These are phyloP conservation scores for Trisateles emortualis DNA, from an alignment of 2,888 invertebrate species.

Conservation along the genomic window DNA sequence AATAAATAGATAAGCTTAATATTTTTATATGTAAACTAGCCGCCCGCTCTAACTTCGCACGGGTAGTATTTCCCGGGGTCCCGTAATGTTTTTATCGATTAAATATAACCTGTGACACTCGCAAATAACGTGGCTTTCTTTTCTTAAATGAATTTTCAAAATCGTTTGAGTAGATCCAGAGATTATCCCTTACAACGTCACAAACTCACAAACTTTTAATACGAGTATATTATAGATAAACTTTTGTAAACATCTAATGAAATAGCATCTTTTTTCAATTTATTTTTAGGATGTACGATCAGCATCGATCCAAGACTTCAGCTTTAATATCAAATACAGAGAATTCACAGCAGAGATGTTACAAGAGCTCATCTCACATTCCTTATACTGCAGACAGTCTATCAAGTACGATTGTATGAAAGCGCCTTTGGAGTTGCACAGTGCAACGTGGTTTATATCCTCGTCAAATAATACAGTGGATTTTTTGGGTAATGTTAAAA, in stretches of 20 bases:
- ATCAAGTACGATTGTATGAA: slow-evolving; percentile 96
- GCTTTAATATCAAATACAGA: slow-evolving; percentile 94
- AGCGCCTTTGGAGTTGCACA: slow-evolving; percentile 94
- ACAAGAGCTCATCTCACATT: slow-evolving; percentile 95
- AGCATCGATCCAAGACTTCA: slow-evolving; percentile 92
- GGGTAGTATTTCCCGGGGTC: too few relatives aligned
- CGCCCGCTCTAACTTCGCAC: too few relatives aligned
- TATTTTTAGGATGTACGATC: slow-evolving; percentile 91
- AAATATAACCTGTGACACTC: too few relatives aligned
- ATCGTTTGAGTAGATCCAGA: too few relatives aligned
- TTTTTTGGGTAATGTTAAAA: slow-evolving; percentile 93
- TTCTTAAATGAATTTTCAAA: too few relatives aligned
- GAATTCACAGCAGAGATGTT: slow-evolving; percentile 97
- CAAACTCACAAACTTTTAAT: too few relatives aligned
- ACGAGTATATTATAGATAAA: too few relatives aligned
- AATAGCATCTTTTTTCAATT: not conserved
- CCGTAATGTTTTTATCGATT: too few relatives aligned
- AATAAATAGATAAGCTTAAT: too few relatives aligned
- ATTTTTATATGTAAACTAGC: too few relatives aligned
- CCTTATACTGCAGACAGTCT: slow-evolving; percentile 95
- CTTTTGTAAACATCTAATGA: not conserved
- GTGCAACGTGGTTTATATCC: slow-evolving; percentile 95
- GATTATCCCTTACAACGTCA: too few relatives aligned
- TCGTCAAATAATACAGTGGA: slow-evolving; percentile 94
- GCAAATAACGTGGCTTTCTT: too few relatives aligned